Conservation (phyloP, 1,140 invertebrate genomes). For the Drosophila kepulauana region DNA sequence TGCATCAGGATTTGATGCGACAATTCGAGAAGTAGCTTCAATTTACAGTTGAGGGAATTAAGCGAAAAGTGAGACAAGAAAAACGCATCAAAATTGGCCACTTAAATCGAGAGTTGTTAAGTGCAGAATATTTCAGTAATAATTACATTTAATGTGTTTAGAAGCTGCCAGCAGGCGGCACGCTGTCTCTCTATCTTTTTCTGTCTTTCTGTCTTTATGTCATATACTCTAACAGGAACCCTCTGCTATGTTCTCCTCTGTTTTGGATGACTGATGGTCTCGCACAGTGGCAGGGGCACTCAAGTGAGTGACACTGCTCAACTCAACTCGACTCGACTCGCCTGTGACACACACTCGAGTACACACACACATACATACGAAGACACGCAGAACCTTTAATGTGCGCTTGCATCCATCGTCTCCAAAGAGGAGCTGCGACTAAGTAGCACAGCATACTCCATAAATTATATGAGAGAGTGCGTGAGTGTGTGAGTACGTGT, state of each 20-base stretch:
- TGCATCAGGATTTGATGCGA: slow-evolving; percentile 1
- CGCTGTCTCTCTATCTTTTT: not conserved
- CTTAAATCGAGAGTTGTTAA: not conserved
- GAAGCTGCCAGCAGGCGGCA: slow-evolving; percentile 26
- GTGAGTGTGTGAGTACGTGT: slow-evolving; percentile 28
- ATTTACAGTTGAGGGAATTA: not conserved
- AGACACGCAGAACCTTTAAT: not conserved
- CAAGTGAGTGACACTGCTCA: slow-evolving; percentile 30
- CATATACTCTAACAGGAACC: slow-evolving; percentile 12
- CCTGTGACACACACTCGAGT: slow-evolving; percentile 7
- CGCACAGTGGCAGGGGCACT: slow-evolving; percentile 15
- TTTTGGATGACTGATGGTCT: slow-evolving; percentile 29
- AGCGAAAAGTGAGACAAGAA: not conserved
- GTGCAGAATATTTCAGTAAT: slow-evolving; percentile 17
- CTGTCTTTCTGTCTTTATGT: slow-evolving; percentile 2
- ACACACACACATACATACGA: slow-evolving; percentile 8
- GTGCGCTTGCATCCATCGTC: slow-evolving; percentile 4
- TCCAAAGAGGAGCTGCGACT: slow-evolving; percentile 5
- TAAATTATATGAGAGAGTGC: slow-evolving; percentile 22
- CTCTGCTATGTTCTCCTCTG: slow-evolving; percentile 12
- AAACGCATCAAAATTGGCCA: not conserved
- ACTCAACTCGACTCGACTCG: slow-evolving; percentile 6
- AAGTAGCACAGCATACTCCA: slow-evolving; percentile 17
- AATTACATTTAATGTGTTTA: slow-evolving; percentile 69
- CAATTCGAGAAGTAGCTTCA: not conserved